A percentile compares a stretch with the other conserved stretches of the same genome.
Evolutionary conservation across 2,113 vertebrate species (phyloP).

Genomic region (Megalops atlanticus): DNA sequence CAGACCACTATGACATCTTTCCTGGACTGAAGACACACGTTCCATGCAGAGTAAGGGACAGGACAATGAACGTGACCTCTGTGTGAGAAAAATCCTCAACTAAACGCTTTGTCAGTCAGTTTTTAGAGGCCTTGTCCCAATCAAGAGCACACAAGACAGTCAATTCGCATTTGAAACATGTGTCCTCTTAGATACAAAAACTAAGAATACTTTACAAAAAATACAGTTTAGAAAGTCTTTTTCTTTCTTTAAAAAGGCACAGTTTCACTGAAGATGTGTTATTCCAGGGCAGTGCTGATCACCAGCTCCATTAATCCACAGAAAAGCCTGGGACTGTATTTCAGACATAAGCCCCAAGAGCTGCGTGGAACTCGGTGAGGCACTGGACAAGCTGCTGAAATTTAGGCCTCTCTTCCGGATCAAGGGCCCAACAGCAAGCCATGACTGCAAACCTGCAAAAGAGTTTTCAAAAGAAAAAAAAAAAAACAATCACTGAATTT

Average conservation of each 20-base stretch:
- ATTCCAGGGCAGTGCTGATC: conserved; percentile 48
- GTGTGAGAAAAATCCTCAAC: background rate
- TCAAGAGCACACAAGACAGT: conserved; percentile 6
- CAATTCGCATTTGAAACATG: background rate
- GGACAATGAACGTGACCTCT: background rate
- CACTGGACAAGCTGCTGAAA: conserved; percentile 99
- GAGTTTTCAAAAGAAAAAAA: no score
- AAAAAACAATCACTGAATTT: background rate
- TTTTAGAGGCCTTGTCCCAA: conserved; percentile 8
- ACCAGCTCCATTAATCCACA: background rate
- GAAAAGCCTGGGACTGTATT: conserved; percentile 18
- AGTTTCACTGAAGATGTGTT: conserved; percentile 68
- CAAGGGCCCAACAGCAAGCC: conserved; percentile 98
- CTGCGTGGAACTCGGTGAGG: conserved; percentile 96
- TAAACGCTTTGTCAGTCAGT: background rate
- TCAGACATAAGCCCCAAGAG: conserved; percentile 94
- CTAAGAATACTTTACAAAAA: conserved; percentile 54
- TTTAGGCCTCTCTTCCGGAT: conserved; percentile 95
- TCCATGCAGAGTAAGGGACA: background rate
- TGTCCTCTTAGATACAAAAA: conserved; percentile 34
- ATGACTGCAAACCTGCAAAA: conserved; percentile 92
- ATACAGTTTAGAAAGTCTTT: conserved; percentile 56
- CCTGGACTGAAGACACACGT: background rate
- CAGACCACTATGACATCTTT: background rate
- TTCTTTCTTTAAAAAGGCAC: conserved; percentile 75